phyloP scores from a whole-genome alignment of 2,797 vertebrate genomes.

The Brachyrhaphis roseni region DNA sequence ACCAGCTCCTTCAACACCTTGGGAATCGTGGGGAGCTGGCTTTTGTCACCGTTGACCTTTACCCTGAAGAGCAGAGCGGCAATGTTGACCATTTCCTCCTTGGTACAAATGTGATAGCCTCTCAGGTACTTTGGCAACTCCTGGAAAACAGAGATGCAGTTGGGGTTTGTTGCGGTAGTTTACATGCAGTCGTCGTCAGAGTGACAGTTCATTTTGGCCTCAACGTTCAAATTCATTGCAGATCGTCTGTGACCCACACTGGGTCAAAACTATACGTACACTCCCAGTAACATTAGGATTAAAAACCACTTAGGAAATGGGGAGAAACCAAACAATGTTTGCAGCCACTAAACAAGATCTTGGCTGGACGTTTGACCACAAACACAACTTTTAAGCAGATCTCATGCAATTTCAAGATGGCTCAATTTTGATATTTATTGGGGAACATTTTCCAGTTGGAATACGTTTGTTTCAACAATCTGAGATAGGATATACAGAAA shows the following conservation, averaged over 20 bases:
- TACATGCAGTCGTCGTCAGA: not conserved
- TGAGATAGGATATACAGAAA: not conserved
- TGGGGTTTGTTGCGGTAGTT: not conserved
- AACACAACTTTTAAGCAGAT: not conserved
- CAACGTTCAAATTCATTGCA: too few species aligned
- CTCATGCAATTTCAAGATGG: not conserved
- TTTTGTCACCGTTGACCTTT: constrained; percentile 81
- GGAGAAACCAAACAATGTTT: not conserved
- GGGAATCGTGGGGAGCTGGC: constrained; percentile 82
- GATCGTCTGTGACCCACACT: too few species aligned
- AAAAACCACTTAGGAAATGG: not conserved
- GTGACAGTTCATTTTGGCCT: not conserved
- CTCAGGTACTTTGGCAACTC: constrained; percentile 95
- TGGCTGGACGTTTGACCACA: not conserved
- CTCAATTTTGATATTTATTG: not conserved
- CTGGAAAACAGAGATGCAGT: constrained; percentile 67
- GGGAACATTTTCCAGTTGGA: not conserved
- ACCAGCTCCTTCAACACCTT: constrained; percentile 92
- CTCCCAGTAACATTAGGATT: not conserved
- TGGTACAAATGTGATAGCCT: constrained; percentile 89
- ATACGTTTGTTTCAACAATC: not conserved
- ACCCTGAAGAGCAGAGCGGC: constrained; percentile 89
- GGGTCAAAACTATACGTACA: not conserved
- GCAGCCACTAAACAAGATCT: not conserved
- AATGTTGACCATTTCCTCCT: constrained; percentile 89